Evolutionary conservation across 2,113 vertebrate genomes (phyloP), one percentile per base, ranked within the genome.

Genomic region (Enhydra lutris): DNA sequence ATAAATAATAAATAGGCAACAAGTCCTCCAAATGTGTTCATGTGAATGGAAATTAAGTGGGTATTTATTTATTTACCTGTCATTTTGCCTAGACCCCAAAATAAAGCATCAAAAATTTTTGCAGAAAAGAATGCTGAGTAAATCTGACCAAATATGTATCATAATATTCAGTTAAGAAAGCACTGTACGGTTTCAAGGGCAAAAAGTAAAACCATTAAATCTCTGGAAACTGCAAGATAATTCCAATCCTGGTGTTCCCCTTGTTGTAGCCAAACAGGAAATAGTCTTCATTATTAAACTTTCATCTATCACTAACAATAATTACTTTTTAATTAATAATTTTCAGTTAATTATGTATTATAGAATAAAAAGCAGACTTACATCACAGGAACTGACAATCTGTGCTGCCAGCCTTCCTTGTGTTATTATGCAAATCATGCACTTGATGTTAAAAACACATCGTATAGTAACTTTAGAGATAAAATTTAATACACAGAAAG

Each of bases 281-380:
- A 57, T 82, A 85, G 20, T 76, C 29, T 98, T 97, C 90, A 83
- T 93, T 97, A 65, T 39, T 95, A 50, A 95, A 79, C 74, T n/a
- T 45, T 95, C 4, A 92, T 80, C 24, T 96, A 96, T 94, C 67
- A 96, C 10, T 96, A 97, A 31, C 18, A 96, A 94, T 91, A 96
- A 98, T 98, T 96, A 65, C 20, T 74, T 97, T 97, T 91, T 90
- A 97, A 97, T 97, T 96, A 96, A 97, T 10, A 6, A 61, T 97
- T 94, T 91, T 29, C 95, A 94, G 23, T 73, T 91, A 96, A 96
- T 97, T 95, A 85, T 36, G 47, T 5, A 42, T 74, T 91, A 88
- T 39, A 89, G 59, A 11, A 93, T 94, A 95, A 81, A 84, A 57
- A 97, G 86, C 50, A 97, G 55, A 76, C 21, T 23, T 4, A 36